Conservation (phyloP, 2,797 vertebrate species). For the Monodelphis domestica region DNA sequence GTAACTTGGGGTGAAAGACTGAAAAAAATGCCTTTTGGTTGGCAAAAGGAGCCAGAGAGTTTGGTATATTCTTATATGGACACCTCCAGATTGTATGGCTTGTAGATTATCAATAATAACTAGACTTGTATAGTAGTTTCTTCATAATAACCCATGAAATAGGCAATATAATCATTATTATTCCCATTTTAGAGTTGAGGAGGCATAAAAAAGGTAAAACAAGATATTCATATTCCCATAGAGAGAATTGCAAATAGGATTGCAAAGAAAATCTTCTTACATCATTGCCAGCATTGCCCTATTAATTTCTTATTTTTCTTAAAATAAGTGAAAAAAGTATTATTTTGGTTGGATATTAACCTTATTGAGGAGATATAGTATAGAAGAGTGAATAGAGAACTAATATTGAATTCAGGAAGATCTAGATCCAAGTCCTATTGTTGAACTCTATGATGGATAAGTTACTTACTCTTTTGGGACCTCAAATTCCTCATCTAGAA, state of each 20-base stretch:
- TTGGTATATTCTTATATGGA: neutral
- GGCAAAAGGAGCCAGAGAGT: neutral
- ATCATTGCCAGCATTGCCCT: neutral
- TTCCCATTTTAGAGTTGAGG: neutral
- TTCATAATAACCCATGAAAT: neutral
- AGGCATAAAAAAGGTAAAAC: neutral
- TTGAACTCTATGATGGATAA: neutral
- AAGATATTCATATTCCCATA: neutral
- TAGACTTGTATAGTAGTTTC: neutral
- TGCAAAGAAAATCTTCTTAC: neutral
- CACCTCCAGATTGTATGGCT: neutral
- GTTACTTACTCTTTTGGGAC: neutral
- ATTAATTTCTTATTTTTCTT: neutral
- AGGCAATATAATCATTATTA: neutral
- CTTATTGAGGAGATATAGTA: neutral
- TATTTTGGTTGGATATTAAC: neutral
- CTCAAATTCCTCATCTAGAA: neutral
- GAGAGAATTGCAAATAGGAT: neutral
- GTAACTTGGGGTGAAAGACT: neutral
- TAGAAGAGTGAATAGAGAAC: neutral
- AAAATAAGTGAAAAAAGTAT: neutral
- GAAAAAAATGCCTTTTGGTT: neutral
- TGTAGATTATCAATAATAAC: neutral
- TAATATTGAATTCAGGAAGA: neutral
- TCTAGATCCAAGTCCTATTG: neutral